These are phyloP conservation scores for Myocastor coypus DNA, from an alignment of 2,113 vertebrate genomes.

Conservation along the genomic window DNA sequence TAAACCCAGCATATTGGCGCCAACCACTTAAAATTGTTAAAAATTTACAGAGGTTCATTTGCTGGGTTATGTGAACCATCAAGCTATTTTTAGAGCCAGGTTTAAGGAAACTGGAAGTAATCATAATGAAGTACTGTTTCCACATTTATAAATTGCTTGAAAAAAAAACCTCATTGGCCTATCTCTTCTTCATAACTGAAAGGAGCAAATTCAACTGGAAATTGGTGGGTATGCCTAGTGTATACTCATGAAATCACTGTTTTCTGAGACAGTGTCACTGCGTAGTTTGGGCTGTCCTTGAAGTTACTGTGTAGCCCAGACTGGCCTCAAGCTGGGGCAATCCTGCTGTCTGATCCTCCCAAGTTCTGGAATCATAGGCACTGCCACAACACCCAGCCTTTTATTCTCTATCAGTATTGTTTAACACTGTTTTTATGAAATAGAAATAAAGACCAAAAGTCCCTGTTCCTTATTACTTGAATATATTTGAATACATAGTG, in stretches of 20 bases:
- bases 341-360: background rate
- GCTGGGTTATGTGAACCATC: conserved; percentile 31
- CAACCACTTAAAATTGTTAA: background rate
- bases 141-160: conserved; percentile 49
- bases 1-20: background rate
- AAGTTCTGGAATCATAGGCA: background rate
- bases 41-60: conserved; percentile 31
- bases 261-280: background rate
- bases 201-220: conserved; percentile 18
- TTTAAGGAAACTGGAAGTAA: conserved; percentile 68
- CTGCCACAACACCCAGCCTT: too few relatives aligned
- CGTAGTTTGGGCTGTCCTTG: background rate
- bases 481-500: conserved; percentile 43
- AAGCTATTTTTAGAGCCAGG: conserved; percentile 71
- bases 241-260: conserved; percentile 26
- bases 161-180: conserved; percentile 45
- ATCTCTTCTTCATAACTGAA: conserved; percentile 69
- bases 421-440: conserved; percentile 45
- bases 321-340: background rate
- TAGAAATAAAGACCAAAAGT: conserved; percentile 39
- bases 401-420: conserved; percentile 45
- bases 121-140: conserved; percentile 51
- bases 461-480: conserved; percentile 8
- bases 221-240: conserved; percentile 42
- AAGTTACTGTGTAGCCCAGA: background rate